Percentiles rank a stretch among this genome's conserved stretches.
phyloP scores from a whole-genome alignment of 30 jellyfish, hydroid and myxozoan species.

The Aurelia aurita region DNA sequence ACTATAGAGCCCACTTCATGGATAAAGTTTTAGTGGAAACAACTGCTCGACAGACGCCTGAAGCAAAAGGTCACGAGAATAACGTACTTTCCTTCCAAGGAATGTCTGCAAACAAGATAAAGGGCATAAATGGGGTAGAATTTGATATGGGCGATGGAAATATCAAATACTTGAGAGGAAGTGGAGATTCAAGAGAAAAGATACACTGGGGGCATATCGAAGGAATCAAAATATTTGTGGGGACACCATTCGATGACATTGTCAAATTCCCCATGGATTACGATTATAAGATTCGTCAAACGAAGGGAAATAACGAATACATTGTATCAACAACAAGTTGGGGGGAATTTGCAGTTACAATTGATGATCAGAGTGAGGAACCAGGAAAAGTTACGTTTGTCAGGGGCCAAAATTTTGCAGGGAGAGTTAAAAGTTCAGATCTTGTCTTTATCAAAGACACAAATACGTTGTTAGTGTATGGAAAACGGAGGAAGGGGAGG shows the following conservation, averaged over 20 bases:
- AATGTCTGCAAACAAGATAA: constrained; percentile 1
- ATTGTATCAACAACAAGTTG: constrained; percentile 12
- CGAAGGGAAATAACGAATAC: constrained; percentile 39
- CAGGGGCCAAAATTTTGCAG: not conserved
- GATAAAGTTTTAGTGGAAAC: not conserved
- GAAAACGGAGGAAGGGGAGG: not conserved
- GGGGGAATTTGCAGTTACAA: constrained; percentile 27
- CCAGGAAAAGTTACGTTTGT: constrained; percentile 34
- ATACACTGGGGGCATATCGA: not conserved
- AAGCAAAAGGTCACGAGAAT: not conserved
- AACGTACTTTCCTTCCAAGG: constrained; percentile 27
- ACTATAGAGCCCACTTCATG: not conserved
- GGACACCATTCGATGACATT: constrained; percentile 38
- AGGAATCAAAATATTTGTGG: constrained; percentile 47
- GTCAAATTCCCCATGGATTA: constrained; percentile 19
- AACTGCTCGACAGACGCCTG: not conserved
- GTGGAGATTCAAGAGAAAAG: not conserved
- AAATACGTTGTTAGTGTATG: constrained; percentile 14
- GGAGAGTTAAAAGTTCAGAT: constrained; percentile 7
- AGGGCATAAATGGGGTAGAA: not conserved
- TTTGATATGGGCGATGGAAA: constrained; percentile 4
- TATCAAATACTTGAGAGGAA: not conserved
- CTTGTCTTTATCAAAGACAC: constrained; percentile 11
- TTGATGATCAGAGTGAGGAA: constrained; percentile 31
- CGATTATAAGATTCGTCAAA: constrained; percentile 10